These are phyloP conservation scores for Lucilia cuprina DNA, from an alignment of 1,140 invertebrate species.

Conservation along the genomic window DNA sequence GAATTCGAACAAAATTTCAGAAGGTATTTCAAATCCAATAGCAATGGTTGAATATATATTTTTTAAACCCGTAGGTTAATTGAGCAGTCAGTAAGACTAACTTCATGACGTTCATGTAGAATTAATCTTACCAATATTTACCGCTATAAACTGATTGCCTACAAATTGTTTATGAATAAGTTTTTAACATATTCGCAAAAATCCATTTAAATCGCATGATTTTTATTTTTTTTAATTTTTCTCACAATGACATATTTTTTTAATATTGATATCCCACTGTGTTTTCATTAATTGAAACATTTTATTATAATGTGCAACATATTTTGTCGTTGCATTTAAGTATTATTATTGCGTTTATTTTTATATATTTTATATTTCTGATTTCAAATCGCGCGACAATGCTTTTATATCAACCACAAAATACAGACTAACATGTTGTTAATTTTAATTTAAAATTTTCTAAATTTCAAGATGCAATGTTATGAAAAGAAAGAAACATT, in stretches of 20 bases:
- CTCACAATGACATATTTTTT: background rate
- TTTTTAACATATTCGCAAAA: background rate
- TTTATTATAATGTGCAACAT: background rate
- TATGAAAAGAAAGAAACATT: background rate
- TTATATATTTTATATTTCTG: background rate
- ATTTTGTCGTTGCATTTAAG: background rate
- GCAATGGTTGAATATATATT: too few species aligned
- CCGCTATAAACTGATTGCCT: too few species aligned
- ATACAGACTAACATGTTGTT: background rate
- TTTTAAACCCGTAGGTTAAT: too few species aligned
- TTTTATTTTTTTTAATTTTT: background rate
- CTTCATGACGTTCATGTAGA: too few species aligned
- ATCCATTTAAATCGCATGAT: too few species aligned
- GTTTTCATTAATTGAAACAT: background rate
- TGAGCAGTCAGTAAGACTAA: too few species aligned
- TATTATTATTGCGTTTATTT: background rate
- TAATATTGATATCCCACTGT: background rate
- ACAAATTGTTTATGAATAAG: background rate
- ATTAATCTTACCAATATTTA: too few species aligned
- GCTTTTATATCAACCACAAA: background rate
- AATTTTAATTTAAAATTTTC: background rate
- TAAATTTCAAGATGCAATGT: slow-evolving; percentile 29
- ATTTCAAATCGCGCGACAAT: background rate
- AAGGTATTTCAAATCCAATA: too few species aligned
- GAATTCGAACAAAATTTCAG: too few species aligned